Base-by-base conservation (phyloP, 2,797 vertebrate genomes). In the Acrossocheilus wenchowensis region DNA sequence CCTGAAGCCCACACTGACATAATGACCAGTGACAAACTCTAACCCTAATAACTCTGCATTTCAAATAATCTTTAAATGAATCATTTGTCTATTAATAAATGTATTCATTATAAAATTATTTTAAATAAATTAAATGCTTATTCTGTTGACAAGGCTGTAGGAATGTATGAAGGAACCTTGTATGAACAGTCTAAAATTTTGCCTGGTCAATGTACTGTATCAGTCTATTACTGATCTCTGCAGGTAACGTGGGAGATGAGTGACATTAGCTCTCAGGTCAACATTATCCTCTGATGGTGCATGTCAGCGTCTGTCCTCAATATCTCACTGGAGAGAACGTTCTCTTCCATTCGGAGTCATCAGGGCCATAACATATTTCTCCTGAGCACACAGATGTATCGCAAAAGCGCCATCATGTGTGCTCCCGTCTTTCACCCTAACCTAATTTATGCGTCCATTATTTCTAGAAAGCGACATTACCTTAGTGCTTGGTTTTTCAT, bases 331-430 rank as follows among this genome's bases (percentile, higher is more conserved):
- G 17, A 72, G 64, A 45, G 26, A 79, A 85, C 50, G 2, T 79
- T 85, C 36, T 85, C 26, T 85, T 78, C 39, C 48, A 45, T 9
- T 74, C 36, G 1, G 89, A 93, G 93, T 92, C 88, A 93, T 93
- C 92, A 94, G 90, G 71, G 89, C 84, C 91, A 91, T 92, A 92
- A 94, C 86, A 75, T 73, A 93, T 93, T 92, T 88, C 91, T 91
- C 92, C 91, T 92, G 93, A 93, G 90, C 90, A 90, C 89, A 89
- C 23, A 77, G 87, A 81, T 91, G 89, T 64, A 90, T 90, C 88
- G 90, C 68, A 88, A 93, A 95, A 95, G 91, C 89, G 91, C 91
- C 92, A 93, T 90, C 93, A 94, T 90, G 88, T 94, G 94, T 92
- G 93, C 91, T 82, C 90, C 91, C 87, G 41, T 75, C 64, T 72